Conservation (phyloP, 2,888 invertebrate species). For the Anodontia alba region DNA sequence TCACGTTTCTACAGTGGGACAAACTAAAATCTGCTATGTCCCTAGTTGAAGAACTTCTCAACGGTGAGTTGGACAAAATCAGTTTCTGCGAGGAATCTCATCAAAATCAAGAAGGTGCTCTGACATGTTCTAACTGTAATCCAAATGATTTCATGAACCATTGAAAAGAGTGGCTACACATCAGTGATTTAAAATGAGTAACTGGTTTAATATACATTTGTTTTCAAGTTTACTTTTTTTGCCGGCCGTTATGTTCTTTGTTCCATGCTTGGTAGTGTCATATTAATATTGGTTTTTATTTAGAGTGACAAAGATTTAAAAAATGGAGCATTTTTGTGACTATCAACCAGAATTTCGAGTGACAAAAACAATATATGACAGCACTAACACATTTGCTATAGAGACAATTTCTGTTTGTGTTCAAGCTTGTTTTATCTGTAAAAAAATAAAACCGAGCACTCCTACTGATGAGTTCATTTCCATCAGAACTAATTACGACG, state of each 20-base stretch:
- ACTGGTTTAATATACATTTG: not conserved
- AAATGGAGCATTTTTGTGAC: not conserved
- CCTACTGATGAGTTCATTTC: not conserved
- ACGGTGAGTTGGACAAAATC: slow-evolving; percentile 21
- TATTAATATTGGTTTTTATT: not conserved
- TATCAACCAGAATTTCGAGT: not conserved
- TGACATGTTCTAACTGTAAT: slow-evolving; percentile 12
- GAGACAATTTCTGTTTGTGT: not conserved
- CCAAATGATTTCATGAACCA: slow-evolving; percentile 12
- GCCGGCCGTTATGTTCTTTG: not conserved
- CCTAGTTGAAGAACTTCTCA: slow-evolving; percentile 1
- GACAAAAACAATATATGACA: not conserved
- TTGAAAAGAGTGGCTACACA: not conserved
- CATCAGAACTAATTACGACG: not conserved
- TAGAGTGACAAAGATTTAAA: not conserved
- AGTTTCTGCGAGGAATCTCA: slow-evolving; percentile 4
- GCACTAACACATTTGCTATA: not conserved
- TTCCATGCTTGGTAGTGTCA: not conserved
- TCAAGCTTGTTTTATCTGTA: not conserved
- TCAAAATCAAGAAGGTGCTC: slow-evolving; percentile 6
- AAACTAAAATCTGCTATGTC: slow-evolving; percentile 11
- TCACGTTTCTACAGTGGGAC: slow-evolving; percentile 13
- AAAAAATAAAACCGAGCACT: not conserved
- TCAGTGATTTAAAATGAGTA: not conserved
- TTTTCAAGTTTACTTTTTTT: not conserved